A percentile compares a stretch with the other conserved stretches of the same genome.
These are phyloP conservation scores for Congeria kusceri DNA, from an alignment of 2,888 invertebrate species.

Conservation along the genomic window DNA sequence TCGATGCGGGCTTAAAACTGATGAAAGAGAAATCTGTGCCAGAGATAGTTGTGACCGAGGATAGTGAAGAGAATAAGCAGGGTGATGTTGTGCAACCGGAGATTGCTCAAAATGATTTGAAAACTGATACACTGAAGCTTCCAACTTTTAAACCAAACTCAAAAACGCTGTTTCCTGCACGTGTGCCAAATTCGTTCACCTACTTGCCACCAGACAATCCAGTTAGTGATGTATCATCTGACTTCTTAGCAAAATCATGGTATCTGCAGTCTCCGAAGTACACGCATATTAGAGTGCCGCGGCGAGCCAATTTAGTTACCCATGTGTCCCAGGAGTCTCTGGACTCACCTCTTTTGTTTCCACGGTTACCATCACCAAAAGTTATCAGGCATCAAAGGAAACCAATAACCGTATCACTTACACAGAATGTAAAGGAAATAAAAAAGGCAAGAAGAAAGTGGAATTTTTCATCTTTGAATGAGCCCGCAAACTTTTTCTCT, in stretches of 20 bases:
- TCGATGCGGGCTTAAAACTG: not conserved
- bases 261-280: conserved; percentile 53
- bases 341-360: conserved; percentile 56
- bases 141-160: conserved; percentile 4
- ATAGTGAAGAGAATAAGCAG: not conserved
- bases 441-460: conserved; percentile 41
- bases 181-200: not conserved
- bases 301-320: conserved; percentile 1
- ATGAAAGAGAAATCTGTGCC: not conserved
- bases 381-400: conserved; percentile 19
- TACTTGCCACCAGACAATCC: not conserved
- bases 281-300: conserved; percentile 58
- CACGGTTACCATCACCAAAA: conserved; percentile 20
- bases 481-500: conserved; percentile 35
- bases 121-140: not conserved
- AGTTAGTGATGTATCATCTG: too few relatives aligned
- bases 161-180: not conserved
- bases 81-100: not conserved
- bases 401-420: conserved; percentile 36
- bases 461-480: conserved; percentile 50
- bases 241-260: not conserved
- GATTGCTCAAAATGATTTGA: too few relatives aligned
- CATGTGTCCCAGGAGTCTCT: conserved; percentile 56
- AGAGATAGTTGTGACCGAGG: not conserved
- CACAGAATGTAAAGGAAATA: conserved; percentile 22